Conservation (phyloP, 1,140 invertebrate genomes). For the Choristoneura fumiferana region DNA sequence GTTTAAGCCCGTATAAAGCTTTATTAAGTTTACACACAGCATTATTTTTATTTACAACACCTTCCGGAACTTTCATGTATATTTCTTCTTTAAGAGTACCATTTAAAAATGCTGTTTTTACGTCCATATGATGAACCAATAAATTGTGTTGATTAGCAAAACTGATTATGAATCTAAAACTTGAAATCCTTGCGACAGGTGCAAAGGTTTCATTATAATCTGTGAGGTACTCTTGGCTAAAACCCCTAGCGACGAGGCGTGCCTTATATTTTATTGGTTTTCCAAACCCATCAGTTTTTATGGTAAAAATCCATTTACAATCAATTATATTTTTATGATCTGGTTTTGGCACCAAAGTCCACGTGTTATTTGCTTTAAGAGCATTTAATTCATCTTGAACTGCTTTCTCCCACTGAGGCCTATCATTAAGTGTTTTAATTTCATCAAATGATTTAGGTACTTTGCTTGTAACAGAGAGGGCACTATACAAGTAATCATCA, state of each 20-base stretch:
- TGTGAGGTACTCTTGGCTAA: no score
- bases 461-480: background rate
- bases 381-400: slow-evolving; percentile 4
- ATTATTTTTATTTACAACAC: slow-evolving; percentile 27
- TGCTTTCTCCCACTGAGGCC: slow-evolving; percentile 5
- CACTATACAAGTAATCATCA: background rate
- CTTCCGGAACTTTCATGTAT: slow-evolving; percentile 51
- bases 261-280: no score
- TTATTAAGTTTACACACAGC: slow-evolving; percentile 22
- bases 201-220: no score
- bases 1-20: slow-evolving; percentile 55
- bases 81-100: slow-evolving; percentile 56
- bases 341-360: background rate
- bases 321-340: background rate
- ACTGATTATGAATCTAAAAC: slow-evolving; percentile 4
- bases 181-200: no score
- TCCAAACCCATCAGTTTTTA: no score
- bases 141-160: slow-evolving; percentile 1
- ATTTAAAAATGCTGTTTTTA: slow-evolving; percentile 46
- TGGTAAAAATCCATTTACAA: no score
- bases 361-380: background rate
- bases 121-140: slow-evolving; percentile 14
- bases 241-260: no score
- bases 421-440: background rate
- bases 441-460: background rate